Evolutionary conservation across 2,113 vertebrate species (phyloP).

Genomic region (Pipa parva): DNA sequence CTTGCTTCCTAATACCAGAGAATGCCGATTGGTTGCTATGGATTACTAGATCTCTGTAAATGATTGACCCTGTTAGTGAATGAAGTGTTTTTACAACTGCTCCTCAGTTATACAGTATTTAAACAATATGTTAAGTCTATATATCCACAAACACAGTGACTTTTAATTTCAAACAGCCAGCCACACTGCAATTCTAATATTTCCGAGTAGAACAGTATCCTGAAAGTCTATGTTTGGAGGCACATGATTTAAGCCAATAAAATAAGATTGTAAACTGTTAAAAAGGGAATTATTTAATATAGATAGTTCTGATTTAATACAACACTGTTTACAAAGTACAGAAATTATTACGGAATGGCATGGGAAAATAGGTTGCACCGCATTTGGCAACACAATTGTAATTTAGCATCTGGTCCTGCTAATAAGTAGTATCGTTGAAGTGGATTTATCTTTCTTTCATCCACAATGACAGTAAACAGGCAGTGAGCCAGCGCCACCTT

Average conservation of each 20-base stretch:
- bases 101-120: too few species aligned
- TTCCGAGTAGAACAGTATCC: neutral
- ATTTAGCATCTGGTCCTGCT: neutral
- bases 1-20: too few species aligned
- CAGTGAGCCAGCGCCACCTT: neutral
- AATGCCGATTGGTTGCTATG: too few species aligned
- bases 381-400: neutral
- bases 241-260: neutral
- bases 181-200: neutral
- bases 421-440: too few species aligned
- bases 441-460: neutral
- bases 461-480: neutral
- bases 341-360: neutral
- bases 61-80: too few species aligned
- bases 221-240: neutral
- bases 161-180: too few species aligned
- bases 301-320: neutral
- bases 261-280: neutral
- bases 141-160: too few species aligned
- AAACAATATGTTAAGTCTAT: too few species aligned
- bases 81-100: too few species aligned
- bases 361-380: neutral
- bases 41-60: too few species aligned
- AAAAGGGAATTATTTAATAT: neutral
- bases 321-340: neutral